A percentile compares a stretch with the other conserved stretches of the same genome.
These are phyloP conservation scores for Synergus umbraculus DNA, from an alignment of 2,888 invertebrate species.

Conservation along the genomic window DNA sequence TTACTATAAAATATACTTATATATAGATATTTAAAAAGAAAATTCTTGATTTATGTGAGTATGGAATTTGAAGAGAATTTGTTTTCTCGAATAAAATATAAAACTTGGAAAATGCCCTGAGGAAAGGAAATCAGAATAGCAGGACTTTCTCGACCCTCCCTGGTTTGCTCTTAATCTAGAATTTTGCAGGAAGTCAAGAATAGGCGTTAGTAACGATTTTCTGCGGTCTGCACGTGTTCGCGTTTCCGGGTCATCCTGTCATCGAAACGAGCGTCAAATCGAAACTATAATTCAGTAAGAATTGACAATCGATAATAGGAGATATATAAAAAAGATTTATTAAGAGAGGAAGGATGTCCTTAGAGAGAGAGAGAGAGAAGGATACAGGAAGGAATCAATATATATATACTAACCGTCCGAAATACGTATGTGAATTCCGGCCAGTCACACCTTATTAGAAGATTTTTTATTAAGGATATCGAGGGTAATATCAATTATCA, in stretches of 20 bases:
- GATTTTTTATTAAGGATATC: neutral
- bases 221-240: slow-evolving; percentile 21
- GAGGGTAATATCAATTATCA: neutral
- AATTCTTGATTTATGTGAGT: neutral
- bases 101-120: neutral
- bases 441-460: neutral
- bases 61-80: neutral
- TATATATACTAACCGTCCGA: slow-evolving; percentile 63
- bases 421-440: slow-evolving; percentile 52
- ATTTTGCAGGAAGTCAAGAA: slow-evolving; percentile 23
- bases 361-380: slow-evolving; percentile 3
- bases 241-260: slow-evolving; percentile 34
- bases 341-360: slow-evolving; percentile 50
- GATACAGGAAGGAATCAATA: slow-evolving; percentile 65
- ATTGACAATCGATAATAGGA: neutral
- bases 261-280: slow-evolving; percentile 30
- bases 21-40: neutral
- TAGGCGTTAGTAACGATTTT: slow-evolving; percentile 34
- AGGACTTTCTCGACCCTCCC: slow-evolving; percentile 15
- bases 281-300: slow-evolving; percentile 26
- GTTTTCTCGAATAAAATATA: neutral
- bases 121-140: slow-evolving; percentile 28
- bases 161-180: slow-evolving; percentile 24
- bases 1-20: no score
- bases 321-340: slow-evolving; percentile 53